Evolutionary conservation across 2,797 vertebrate genomes (phyloP).

Genomic region (Nasua narica): DNA sequence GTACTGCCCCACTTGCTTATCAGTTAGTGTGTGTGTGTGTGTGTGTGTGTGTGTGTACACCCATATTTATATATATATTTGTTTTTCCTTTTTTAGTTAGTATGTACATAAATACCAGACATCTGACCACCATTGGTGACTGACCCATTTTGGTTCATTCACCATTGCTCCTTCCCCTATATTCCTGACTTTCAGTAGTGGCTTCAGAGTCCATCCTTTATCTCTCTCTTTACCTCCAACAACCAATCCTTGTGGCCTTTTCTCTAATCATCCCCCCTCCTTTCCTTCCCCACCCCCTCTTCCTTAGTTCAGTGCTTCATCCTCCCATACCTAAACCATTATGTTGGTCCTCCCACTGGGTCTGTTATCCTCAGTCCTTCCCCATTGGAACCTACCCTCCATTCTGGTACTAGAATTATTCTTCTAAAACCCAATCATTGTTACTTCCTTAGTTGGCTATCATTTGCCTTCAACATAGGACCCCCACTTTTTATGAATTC

Average conservation of each 20-base stretch:
- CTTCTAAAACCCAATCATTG: not conserved
- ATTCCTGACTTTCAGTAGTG: not conserved
- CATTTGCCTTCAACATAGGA: not conserved
- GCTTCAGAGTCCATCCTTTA: not conserved
- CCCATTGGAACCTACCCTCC: not conserved
- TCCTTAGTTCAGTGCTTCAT: not conserved
- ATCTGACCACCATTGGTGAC: not conserved
- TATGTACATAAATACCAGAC: not conserved
- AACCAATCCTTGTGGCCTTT: not conserved
- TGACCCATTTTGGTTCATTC: not conserved
- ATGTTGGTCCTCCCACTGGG: not conserved
- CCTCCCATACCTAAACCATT: no score
- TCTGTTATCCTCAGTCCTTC: not conserved
- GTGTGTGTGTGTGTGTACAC: not conserved
- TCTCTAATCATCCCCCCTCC: not conserved
- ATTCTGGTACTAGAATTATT: not conserved
- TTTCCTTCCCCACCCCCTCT: not conserved
- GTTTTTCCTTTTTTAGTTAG: not conserved
- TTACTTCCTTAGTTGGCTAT: not conserved
- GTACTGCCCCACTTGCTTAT: not conserved
- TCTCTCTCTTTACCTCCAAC: not conserved
- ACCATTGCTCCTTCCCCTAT: not conserved
- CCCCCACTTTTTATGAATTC: not conserved
- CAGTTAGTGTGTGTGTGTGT: not conserved
- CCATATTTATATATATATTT: not conserved